Conservation (phyloP, 1,140 invertebrate species). For the Drosophila kohkoa region DNA sequence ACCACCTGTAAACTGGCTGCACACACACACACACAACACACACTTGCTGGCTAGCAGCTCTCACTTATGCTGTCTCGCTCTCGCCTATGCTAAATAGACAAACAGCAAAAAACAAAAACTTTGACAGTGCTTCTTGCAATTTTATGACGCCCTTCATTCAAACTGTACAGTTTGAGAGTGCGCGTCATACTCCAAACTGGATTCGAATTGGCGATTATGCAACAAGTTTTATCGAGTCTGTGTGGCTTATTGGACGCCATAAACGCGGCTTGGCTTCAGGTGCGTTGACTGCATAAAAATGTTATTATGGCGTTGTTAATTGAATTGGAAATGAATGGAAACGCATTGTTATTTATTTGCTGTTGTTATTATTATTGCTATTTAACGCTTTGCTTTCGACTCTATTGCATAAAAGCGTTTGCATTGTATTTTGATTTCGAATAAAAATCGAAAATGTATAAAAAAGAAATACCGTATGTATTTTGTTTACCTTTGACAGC, state of each 20-base stretch:
- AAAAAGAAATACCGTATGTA: neutral
- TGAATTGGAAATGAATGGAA: slow-evolving; percentile 29
- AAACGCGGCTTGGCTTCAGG: slow-evolving; percentile 31
- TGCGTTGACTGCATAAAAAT: slow-evolving; percentile 51
- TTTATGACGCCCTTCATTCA: slow-evolving; percentile 49
- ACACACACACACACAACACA: slow-evolving; percentile 7
- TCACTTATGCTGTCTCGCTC: neutral
- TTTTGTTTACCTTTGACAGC: slow-evolving; percentile 80
- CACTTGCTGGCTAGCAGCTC: neutral
- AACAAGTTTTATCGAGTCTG: slow-evolving; percentile 40
- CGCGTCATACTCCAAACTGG: slow-evolving; percentile 21
- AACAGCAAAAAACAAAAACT: slow-evolving; percentile 4
- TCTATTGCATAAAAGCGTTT: slow-evolving; percentile 23
- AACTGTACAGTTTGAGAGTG: slow-evolving; percentile 39
- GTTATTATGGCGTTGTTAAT: slow-evolving; percentile 32
- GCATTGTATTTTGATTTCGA: slow-evolving; percentile 2
- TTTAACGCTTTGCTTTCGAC: slow-evolving; percentile 6
- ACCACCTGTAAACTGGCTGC: slow-evolving; percentile 60
- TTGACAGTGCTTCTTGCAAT: slow-evolving; percentile 35
- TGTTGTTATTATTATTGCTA: slow-evolving; percentile 3
- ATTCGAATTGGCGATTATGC: slow-evolving; percentile 54
- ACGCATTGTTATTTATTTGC: slow-evolving; percentile 17
- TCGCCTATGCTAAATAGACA: slow-evolving; percentile 63
- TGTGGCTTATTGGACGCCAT: slow-evolving; percentile 40
- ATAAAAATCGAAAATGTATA: neutral